These are phyloP conservation scores for Ochotona curzoniae DNA, from an alignment of 2,113 vertebrate genomes.

Conservation along the genomic window DNA sequence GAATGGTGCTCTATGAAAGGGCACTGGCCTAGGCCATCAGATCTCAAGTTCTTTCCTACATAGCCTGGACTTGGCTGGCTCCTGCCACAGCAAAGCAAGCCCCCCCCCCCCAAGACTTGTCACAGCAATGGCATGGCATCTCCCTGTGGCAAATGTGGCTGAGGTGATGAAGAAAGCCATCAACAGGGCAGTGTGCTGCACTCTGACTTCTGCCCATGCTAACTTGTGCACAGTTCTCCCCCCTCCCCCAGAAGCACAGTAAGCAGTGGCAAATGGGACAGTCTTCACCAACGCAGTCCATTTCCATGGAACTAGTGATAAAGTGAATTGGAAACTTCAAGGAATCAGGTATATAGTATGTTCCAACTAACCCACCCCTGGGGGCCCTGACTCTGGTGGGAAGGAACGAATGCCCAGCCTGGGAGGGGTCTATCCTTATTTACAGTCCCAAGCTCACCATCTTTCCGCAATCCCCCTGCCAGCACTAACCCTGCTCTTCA, in stretches of 20 bases:
- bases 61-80: neutral
- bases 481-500: neutral
- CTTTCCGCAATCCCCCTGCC: neutral
- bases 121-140: neutral
- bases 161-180: conserved; percentile 26
- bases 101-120: neutral
- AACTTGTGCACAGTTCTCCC: conserved; percentile 52
- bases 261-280: conserved; percentile 58
- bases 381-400: neutral
- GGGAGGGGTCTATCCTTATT: conserved; percentile 51
- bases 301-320: conserved; percentile 59
- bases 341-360: conserved; percentile 2
- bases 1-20: neutral
- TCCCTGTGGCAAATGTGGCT: neutral
- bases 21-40: neutral
- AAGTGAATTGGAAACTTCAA: conserved; percentile 26
- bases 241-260: conserved; percentile 23
- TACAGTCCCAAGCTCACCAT: conserved; percentile 27
- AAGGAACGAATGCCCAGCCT: no score
- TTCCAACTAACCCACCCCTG: neutral
- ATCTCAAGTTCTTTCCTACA: neutral
- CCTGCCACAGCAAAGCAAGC: neutral
- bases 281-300: conserved; percentile 66
- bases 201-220: conserved; percentile 30
- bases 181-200: neutral